Percentiles rank a stretch among this genome's conserved stretches.
Conservation (phyloP, 2,888 invertebrate species). For the Isotomurus palustris region DNA sequence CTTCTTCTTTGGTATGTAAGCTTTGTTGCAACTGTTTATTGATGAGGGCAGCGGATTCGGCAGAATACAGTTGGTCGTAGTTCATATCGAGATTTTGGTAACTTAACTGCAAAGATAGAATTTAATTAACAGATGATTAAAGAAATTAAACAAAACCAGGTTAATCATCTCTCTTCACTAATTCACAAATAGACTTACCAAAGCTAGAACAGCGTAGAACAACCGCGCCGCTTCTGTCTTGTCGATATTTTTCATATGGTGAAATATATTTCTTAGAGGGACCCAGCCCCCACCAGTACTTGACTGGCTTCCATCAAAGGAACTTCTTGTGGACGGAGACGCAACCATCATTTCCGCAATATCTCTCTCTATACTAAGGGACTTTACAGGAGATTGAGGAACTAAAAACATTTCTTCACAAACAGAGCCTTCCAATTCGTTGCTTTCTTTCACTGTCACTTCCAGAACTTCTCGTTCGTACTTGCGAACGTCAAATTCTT, state of each 20-base stretch:
- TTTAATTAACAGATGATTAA: not conserved
- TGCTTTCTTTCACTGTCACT: constrained; percentile 31
- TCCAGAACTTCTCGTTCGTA: constrained; percentile 45
- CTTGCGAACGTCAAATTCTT: constrained; percentile 42
- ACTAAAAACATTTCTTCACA: constrained; percentile 7
- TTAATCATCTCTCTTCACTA: not conserved
- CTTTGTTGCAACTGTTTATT: constrained; percentile 16
- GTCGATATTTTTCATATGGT: constrained; percentile 43
- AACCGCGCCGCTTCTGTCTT: constrained; percentile 40
- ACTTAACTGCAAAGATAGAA: constrained; percentile 35
- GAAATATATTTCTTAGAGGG: constrained; percentile 36
- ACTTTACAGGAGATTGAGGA: constrained; percentile 17
- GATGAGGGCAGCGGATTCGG: constrained; percentile 40
- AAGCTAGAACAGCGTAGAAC: constrained; percentile 43
- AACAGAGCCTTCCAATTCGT: constrained; percentile 17
- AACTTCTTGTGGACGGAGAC: constrained; percentile 21
- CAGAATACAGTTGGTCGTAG: constrained; percentile 41
- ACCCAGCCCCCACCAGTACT: constrained; percentile 37
- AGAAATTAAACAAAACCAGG: not conserved
- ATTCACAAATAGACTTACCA: constrained; percentile 28
- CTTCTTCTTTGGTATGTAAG: constrained; percentile 7
- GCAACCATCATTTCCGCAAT: constrained; percentile 3
- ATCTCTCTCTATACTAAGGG: constrained; percentile 4
- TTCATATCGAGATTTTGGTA: constrained; percentile 44
- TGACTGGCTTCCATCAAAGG: constrained; percentile 23